Percentiles rank a stretch among this genome's conserved stretches.
Conservation (phyloP, 2,888 invertebrate genomes). For the Athalia circularis region DNA sequence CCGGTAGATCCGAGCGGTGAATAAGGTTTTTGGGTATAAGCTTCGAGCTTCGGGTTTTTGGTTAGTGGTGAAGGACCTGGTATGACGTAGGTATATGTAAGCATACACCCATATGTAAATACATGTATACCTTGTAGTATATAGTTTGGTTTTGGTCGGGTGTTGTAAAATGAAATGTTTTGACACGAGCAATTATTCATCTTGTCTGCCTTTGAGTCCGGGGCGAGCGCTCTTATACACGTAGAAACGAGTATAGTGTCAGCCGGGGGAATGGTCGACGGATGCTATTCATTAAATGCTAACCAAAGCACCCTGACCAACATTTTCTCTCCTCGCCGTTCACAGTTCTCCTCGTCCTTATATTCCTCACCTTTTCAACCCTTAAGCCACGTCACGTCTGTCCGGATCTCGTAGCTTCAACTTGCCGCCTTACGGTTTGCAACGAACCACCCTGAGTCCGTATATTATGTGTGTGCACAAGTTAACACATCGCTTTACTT, state of each 20-base stretch:
- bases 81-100: not conserved
- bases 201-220: conserved; percentile 56
- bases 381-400: conserved; percentile 22
- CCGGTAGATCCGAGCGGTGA: conserved; percentile 11
- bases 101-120: too few species aligned
- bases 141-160: not conserved
- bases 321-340: conserved; percentile 44
- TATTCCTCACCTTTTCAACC: conserved; percentile 34
- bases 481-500: too few species aligned
- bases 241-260: too few species aligned
- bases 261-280: conserved; percentile 42
- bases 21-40: not conserved
- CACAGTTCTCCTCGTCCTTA: conserved; percentile 35
- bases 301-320: conserved; percentile 43
- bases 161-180: conserved; percentile 58
- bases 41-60: conserved; percentile 16
- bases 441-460: too few species aligned
- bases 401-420: not conserved
- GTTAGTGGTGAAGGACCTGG: conserved; percentile 18
- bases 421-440: not conserved
- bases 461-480: too few species aligned
- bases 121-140: too few species aligned
- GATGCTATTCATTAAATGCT: conserved; percentile 58
- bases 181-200: conserved; percentile 61
- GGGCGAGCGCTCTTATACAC: conserved; percentile 39